phyloP scores from a whole-genome alignment of 1,140 invertebrate genomes.

The Vanessa atalanta region DNA sequence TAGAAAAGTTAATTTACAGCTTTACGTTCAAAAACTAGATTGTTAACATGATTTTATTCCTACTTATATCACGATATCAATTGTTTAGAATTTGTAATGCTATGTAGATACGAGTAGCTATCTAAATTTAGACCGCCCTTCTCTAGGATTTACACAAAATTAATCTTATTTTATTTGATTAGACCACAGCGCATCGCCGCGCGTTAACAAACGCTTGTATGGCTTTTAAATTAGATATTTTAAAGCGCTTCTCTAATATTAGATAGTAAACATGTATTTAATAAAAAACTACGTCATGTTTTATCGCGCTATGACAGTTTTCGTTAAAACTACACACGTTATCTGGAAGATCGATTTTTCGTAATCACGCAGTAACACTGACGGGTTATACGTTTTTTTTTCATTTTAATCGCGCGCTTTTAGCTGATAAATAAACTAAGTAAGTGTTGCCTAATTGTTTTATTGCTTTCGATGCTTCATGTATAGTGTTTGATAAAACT shows the following conservation, averaged over 20 bases:
- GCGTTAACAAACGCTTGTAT: too few species aligned
- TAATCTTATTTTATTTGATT: too few species aligned
- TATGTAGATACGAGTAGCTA: too few species aligned
- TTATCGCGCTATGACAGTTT: constrained; percentile 7
- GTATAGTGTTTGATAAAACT: not conserved
- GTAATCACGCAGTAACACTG: not conserved
- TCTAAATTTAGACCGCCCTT: too few species aligned
- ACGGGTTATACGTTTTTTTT: not conserved
- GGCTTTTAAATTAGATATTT: too few species aligned
- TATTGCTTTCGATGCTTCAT: not conserved
- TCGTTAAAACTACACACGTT: constrained; percentile 10
- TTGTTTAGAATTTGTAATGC: too few species aligned
- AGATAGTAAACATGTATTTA: not conserved
- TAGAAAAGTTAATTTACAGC: too few species aligned
- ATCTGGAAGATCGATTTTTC: constrained; percentile 10
- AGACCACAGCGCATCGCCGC: too few species aligned
- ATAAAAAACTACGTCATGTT: not conserved
- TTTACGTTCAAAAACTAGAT: too few species aligned
- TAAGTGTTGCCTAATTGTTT: not conserved
- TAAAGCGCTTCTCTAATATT: not conserved
- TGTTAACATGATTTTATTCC: too few species aligned
- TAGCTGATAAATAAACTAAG: not conserved
- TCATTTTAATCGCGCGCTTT: not conserved
- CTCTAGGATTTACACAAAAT: too few species aligned
- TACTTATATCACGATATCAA: too few species aligned